Base-by-base conservation (phyloP, 2,888 invertebrate species). In the Dorcus parallelipipedus region DNA sequence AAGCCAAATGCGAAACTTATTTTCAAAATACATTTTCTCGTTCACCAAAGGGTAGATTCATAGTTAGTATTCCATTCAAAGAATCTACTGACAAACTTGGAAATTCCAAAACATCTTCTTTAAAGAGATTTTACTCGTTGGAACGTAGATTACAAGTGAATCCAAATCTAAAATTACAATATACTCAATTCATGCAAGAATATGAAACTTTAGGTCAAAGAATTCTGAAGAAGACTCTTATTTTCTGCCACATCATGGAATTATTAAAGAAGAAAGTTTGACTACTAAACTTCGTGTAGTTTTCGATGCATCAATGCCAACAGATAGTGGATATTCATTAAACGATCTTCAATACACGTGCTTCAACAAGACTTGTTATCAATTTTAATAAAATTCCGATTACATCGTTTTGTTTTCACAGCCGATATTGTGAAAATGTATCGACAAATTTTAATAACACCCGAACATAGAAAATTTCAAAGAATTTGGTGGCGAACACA, bases 401-500 rank as follows among this genome's bases (percentile, higher is more conserved):
- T 10, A 17, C 41, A 42, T 9, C 42, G 42, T 9, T 8, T 9
- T 8, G 9, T 42, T 7, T 42, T 42, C 6, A 14, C 42, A 10
- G 42, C 42, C 8, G 42, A 42, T 42, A 42, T 42, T 8, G 7
- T 42, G 7, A 42, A 42, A 42, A 9, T 42, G 42, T 42, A 42
- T 42, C 42, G 2, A 5, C 42, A 42, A 7, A 17, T 42, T 10
- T 8, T 42, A 42, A 42, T 42, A 42, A 9, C 43, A 20, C 61
- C 64, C 5, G 49, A 59, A 3, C 60, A 73, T 20, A 49, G 52
- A 2, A 52, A 66, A 39, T 63, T 62, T 38, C n/a, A n/a, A n/a
- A n/a, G n/a, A n/a, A n/a, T n/a, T n/a, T n/a, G 69, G 0, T 70
- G 67, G 67, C 45, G 67, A 6, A 23, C 56, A 5, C 59, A 49